phyloP scores from a whole-genome alignment of 2,113 vertebrate genomes.

The Centropus bengalensis region DNA sequence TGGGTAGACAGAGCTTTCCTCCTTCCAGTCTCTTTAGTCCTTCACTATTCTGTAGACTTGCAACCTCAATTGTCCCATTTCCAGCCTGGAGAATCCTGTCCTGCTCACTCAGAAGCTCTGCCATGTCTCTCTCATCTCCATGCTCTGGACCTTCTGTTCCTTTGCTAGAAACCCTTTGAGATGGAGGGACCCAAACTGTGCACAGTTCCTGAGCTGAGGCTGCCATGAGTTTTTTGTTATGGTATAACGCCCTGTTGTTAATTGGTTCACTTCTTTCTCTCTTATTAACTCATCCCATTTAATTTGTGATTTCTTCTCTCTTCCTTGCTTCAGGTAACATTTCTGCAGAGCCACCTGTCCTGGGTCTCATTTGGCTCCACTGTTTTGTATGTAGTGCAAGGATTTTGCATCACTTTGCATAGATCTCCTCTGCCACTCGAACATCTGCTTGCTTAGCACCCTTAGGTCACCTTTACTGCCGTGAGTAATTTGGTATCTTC shows the following conservation, averaged over 20 bases:
- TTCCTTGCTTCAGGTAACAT: not conserved
- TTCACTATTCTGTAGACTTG: not conserved
- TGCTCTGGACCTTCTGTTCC: not conserved
- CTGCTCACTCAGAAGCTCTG: not conserved
- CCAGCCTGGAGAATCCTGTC: not conserved
- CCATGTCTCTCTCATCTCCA: not conserved
- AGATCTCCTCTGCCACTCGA: not conserved
- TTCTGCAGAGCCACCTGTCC: not conserved
- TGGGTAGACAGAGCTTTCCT: not conserved
- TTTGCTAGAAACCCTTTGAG: not conserved
- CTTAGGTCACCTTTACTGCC: not conserved
- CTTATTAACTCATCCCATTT: not conserved
- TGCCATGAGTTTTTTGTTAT: not conserved
- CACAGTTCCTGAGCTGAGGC: not conserved
- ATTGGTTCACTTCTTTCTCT: rapidly evolving
- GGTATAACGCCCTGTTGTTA: not conserved
- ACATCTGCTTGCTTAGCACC: not conserved
- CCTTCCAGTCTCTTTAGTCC: not conserved
- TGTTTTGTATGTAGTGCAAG: not conserved
- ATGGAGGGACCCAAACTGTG: not conserved
- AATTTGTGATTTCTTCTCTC: not conserved
- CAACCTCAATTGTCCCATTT: not conserved
- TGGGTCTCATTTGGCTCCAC: not conserved
- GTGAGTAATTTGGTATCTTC: not conserved
- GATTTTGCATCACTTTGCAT: not conserved